Conservation (phyloP, 2,888 invertebrate genomes). For the Zygaena filipendulae region DNA sequence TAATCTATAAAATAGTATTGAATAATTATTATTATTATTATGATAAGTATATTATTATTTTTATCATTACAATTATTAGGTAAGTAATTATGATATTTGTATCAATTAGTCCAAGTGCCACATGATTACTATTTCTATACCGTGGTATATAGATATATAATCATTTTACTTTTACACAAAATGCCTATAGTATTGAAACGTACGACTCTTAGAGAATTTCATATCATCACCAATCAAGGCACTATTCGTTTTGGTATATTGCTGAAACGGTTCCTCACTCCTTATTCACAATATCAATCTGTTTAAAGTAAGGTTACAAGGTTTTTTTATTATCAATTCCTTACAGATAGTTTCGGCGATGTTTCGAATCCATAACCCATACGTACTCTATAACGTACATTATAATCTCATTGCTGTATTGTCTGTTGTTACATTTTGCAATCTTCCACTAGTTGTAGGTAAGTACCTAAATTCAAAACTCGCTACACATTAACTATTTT, state of each 20-base stretch:
- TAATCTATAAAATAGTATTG: conserved; percentile 38
- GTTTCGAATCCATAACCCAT: too few species aligned
- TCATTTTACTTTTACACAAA: conserved; percentile 39
- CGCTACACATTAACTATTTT: too few species aligned
- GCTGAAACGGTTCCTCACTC: conserved; percentile 66
- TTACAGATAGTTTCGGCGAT: conserved; percentile 34
- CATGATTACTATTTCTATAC: conserved; percentile 69
- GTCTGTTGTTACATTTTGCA: too few species aligned
- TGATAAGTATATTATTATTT: too few species aligned
- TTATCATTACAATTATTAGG: too few species aligned
- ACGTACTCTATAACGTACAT: too few species aligned
- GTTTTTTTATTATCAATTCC: conserved; percentile 41
- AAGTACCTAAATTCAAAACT: too few species aligned
- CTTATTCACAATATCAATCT: conserved; percentile 58
- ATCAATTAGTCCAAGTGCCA: conserved; percentile 56
- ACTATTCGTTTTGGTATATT: conserved; percentile 67
- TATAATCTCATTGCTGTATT: too few species aligned
- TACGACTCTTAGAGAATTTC: conserved; percentile 46
- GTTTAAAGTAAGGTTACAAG: conserved; percentile 37
- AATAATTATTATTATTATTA: conserved; percentile 36
- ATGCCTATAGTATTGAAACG: conserved; percentile 34
- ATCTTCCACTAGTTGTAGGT: too few species aligned
- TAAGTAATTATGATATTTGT: too few species aligned
- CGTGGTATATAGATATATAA: conserved; percentile 66
- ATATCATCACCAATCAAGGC: conserved; percentile 54